A percentile compares a stretch with the other conserved stretches of the same genome.
Conservation (phyloP, 2,113 vertebrate species). For the Thamnaconus septentrionalis region DNA sequence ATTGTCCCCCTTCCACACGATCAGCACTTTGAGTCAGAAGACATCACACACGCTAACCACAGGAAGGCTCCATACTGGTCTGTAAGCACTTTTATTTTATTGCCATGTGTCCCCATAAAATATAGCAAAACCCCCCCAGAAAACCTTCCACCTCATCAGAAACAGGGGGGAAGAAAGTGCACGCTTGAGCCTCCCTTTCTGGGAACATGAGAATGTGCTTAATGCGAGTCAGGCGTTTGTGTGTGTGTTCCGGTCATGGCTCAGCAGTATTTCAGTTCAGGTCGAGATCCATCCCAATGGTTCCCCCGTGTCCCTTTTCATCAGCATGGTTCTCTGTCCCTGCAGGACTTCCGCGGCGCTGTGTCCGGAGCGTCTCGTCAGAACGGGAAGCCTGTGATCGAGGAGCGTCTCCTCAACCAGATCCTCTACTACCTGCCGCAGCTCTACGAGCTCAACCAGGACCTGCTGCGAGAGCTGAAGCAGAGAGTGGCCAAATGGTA, state of each 20-base stretch:
- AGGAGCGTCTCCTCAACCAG: conserved; percentile 92
- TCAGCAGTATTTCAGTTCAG: neutral
- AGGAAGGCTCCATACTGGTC: conserved; percentile 9
- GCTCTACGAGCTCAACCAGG: conserved; percentile 93
- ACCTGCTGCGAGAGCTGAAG: conserved; percentile 90
- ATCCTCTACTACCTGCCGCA: conserved; percentile 97
- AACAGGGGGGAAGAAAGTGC: conserved; percentile 16
- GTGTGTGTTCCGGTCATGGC: neutral
- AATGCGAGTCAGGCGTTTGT: conserved; percentile 18
- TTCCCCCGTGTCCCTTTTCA: neutral
- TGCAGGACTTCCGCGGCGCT: conserved; percentile 91
- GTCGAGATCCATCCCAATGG: neutral
- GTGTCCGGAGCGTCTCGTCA: conserved; percentile 85
- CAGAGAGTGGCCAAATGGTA: conserved; percentile 89
- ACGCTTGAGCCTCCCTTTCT: conserved; percentile 2
- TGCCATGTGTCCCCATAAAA: conserved; percentile 42
- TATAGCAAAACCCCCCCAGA: neutral
- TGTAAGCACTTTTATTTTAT: conserved; percentile 39
- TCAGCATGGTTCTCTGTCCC: neutral
- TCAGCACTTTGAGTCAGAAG: conserved; percentile 12
- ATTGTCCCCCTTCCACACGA: neutral
- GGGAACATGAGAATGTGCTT: conserved; percentile 10
- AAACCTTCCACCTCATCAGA: conserved; percentile 45
- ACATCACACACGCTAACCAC: conserved; percentile 32
- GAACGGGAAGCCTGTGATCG: conserved; percentile 90